Percentiles rank a stretch among this genome's conserved stretches.
Evolutionary conservation across 2,113 vertebrate genomes (phyloP).

Genomic region (Colius striatus): DNA sequence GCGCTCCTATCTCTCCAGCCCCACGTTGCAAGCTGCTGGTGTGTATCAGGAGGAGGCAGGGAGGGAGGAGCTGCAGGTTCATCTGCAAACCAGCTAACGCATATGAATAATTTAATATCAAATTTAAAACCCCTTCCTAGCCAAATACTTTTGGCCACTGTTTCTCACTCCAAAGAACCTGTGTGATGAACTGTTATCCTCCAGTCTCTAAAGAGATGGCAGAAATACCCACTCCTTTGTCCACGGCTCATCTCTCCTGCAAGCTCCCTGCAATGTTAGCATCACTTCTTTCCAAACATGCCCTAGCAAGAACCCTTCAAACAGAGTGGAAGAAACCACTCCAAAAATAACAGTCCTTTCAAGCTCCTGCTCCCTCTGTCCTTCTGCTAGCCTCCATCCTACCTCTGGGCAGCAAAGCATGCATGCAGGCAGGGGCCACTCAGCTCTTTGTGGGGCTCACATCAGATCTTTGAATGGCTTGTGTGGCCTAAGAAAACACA

Average conservation of each 20-base stretch:
- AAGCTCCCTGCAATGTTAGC: neutral
- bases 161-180: neutral
- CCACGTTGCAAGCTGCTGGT: neutral
- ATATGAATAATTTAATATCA: slow-evolving; percentile 75
- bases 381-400: neutral
- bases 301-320: neutral
- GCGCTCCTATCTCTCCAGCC: neutral
- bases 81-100: slow-evolving; percentile 71
- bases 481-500: neutral
- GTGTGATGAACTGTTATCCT: neutral
- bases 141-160: neutral
- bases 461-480: neutral
- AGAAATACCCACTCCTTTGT: neutral
- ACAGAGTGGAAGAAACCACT: neutral
- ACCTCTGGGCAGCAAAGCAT: neutral
- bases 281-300: neutral
- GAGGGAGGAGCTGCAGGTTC: slow-evolving; percentile 59
- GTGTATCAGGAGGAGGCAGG: slow-evolving; percentile 15
- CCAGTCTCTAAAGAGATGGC: neutral
- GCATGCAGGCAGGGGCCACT: neutral
- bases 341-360: neutral
- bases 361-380: neutral
- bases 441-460: neutral
- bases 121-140: slow-evolving; percentile 18
- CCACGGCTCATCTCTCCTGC: neutral